Base-by-base conservation (phyloP, 2,797 vertebrate species). In the Poeciliopsis paucimaculata region DNA sequence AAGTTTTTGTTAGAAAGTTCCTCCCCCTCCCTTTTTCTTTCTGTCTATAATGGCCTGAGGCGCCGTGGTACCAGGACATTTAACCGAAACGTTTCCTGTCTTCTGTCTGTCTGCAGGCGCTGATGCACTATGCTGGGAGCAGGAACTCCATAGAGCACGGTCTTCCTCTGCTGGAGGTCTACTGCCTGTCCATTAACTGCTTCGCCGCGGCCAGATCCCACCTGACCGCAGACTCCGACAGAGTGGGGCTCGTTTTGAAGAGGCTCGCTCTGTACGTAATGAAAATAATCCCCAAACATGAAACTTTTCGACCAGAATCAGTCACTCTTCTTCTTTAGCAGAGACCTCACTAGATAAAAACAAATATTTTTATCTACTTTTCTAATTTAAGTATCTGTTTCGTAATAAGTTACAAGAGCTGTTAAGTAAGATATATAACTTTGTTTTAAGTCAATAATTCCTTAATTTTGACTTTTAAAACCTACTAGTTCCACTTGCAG, bases 151-250 rank as follows among this genome's bases (percentile, higher is more conserved):
- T 98, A 31, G 98, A 99, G 91, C 97, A 98, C 62, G 95, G 97
- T 78, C 95, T 97, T 73, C 96, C 97, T 88, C 97, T 99, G 84
- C 94, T 99, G 93, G 98, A 99, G 93, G 97, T 99, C 16, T 99
- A 99, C 95, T 97, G 96, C 90, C 95, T 99, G 86, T 97, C 98
- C 91, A 98, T 99, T 92, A 97, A 97, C 88, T 98, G 97, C 90
- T 99, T 99, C 93, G 97, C 98, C 77, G 96, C 95, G 16, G 98
- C 98, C 75, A 95, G 98, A 91, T 97, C 97, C 34, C 97, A 98
- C 94, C 97, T 99, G 93, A 98, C 97, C 53, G 96, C 96, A 51
- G 97, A 98, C 90, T 99, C 97, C 41, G 97, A 98, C 95, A 97
- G 96, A 88, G 98, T 99, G 83, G 96, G 97, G 81, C 95, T 99